These are phyloP conservation scores for Schizothorax lantsangensis DNA, from an alignment of 2,797 vertebrate species.

Conservation along the genomic window DNA sequence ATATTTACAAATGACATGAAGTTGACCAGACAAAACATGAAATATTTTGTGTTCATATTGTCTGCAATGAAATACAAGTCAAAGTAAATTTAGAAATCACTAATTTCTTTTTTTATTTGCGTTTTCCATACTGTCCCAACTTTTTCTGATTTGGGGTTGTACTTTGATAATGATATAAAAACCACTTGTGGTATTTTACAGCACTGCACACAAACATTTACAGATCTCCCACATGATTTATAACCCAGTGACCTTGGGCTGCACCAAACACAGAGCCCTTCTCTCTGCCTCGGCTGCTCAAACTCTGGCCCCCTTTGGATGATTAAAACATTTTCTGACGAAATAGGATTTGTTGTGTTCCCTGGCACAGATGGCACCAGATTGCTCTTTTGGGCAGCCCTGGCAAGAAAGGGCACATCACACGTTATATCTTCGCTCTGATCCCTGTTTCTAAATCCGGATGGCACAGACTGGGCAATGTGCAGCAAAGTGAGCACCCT, in stretches of 20 bases:
- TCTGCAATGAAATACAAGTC: no score
- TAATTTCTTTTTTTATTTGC: no score
- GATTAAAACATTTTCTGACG: constrained; percentile 60
- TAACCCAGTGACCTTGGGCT: constrained; percentile 63
- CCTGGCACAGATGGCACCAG: constrained; percentile 67
- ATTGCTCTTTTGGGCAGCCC: constrained; percentile 63
- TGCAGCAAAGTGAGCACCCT: constrained; percentile 34
- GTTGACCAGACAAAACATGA: no score
- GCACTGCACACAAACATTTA: not conserved
- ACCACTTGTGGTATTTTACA: not conserved
- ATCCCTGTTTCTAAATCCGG: constrained; percentile 52
- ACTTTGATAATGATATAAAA: constrained; percentile 1
- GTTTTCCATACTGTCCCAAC: no score
- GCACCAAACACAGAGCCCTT: constrained; percentile 51
- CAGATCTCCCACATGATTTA: constrained; percentile 3
- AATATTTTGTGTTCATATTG: no score
- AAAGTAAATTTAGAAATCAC: no score
- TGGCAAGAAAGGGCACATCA: constrained; percentile 46
- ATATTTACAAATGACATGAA: no score
- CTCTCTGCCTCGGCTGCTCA: constrained; percentile 21
- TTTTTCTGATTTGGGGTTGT: no score
- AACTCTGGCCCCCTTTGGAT: constrained; percentile 53
- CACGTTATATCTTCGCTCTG: constrained; percentile 29
- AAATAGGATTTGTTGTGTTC: constrained; percentile 64
- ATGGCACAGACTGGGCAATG: constrained; percentile 37